A percentile compares a stretch with the other conserved stretches of the same genome.
Evolutionary conservation across 2,797 vertebrate species (phyloP).

Genomic region (Anguilla anguilla): DNA sequence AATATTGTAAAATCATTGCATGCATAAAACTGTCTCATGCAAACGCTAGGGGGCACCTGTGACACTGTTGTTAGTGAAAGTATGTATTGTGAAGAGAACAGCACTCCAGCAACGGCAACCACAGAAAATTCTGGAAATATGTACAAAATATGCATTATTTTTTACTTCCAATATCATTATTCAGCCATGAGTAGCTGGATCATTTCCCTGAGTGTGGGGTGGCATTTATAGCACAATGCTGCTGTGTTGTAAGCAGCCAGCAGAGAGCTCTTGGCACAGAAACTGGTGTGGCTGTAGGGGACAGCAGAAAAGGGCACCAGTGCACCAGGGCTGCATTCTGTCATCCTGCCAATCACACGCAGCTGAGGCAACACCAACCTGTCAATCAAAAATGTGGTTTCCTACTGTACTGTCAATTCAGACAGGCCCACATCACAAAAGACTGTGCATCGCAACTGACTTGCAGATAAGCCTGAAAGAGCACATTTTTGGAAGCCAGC

Average conservation of each 20-base stretch:
- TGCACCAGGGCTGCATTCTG: background rate
- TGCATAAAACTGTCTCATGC: background rate
- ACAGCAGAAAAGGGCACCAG: background rate
- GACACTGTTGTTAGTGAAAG: background rate
- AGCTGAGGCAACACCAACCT: background rate
- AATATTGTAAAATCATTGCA: background rate
- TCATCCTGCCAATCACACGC: background rate
- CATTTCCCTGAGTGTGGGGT: background rate
- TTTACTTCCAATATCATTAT: background rate
- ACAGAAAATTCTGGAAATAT: background rate
- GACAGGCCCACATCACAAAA: background rate
- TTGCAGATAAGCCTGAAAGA: background rate
- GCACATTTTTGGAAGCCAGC: background rate
- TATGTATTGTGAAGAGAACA: background rate
- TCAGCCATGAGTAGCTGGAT: background rate
- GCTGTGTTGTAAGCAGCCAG: background rate
- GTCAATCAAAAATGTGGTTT: background rate
- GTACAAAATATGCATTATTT: background rate
- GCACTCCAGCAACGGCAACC: background rate
- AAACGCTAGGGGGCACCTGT: slow-evolving; percentile 1
- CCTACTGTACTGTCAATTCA: background rate
- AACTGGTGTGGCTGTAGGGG: background rate
- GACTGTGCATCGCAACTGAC: background rate
- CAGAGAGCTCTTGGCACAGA: background rate
- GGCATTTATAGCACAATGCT: background rate